phyloP scores from a whole-genome alignment of 2,888 invertebrate genomes.

The Arrhopalites spinosus region DNA sequence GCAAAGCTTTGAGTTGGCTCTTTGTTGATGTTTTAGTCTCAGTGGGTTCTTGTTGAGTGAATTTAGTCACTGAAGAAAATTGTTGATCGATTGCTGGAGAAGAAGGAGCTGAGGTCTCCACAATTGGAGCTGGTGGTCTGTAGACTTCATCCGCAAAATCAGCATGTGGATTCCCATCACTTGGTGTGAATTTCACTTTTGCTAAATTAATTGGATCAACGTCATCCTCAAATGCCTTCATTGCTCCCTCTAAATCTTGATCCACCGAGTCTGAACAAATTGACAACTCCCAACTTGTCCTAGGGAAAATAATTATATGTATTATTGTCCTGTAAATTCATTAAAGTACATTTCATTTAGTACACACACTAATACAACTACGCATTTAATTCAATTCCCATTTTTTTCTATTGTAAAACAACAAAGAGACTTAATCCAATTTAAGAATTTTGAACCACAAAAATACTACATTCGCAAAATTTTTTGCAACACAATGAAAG shows the following conservation, averaged over 20 bases:
- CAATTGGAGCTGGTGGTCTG: conserved; percentile 64
- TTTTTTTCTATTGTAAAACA: too few species aligned
- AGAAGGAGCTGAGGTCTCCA: conserved; percentile 20
- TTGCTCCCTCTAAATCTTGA: conserved; percentile 64
- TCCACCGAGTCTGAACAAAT: conserved; percentile 58
- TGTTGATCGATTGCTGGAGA: conserved; percentile 14
- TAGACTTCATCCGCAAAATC: conserved; percentile 82
- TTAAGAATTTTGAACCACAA: too few species aligned
- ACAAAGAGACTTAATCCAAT: too few species aligned
- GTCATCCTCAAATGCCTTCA: conserved; percentile 65
- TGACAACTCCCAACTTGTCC: conserved; percentile 62
- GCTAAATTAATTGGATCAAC: conserved; percentile 71
- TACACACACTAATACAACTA: too few species aligned
- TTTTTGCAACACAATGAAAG: too few species aligned
- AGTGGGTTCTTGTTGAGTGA: not conserved
- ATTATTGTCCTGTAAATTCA: too few species aligned
- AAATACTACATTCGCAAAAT: too few species aligned
- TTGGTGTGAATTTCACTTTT: conserved; percentile 78
- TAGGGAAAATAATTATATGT: conserved; percentile 57
- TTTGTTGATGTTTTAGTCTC: not conserved
- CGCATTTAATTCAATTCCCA: too few species aligned
- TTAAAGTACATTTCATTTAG: too few species aligned
- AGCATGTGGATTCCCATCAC: conserved; percentile 65
- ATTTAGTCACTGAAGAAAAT: not conserved
- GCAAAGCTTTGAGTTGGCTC: conserved; percentile 22